phyloP scores from a whole-genome alignment of 2,888 invertebrate genomes.

The Temnothorax ravouxi region DNA sequence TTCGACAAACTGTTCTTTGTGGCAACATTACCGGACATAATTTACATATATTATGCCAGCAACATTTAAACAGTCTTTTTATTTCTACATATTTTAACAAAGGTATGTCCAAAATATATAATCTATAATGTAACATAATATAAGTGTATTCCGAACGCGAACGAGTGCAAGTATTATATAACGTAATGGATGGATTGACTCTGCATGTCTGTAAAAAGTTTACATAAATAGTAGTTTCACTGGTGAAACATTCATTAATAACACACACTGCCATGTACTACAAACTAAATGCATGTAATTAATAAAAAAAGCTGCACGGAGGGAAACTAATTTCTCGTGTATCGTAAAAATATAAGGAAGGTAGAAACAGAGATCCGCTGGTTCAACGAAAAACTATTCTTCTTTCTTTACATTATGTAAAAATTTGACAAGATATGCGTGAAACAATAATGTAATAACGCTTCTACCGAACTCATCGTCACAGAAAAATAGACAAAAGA shows the following conservation, averaged over 20 bases:
- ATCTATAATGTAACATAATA: background rate
- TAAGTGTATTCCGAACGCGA: background rate
- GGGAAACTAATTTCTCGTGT: constrained; percentile 53
- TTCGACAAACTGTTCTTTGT: background rate
- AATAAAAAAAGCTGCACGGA: constrained; percentile 41
- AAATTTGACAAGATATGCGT: constrained; percentile 64
- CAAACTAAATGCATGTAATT: constrained; percentile 28
- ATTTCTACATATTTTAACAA: background rate
- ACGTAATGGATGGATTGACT: constrained; percentile 8
- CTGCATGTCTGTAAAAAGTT: background rate
- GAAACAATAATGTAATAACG: constrained; percentile 60
- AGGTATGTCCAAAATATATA: background rate
- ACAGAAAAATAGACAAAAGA: constrained; percentile 8
- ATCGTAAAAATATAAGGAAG: constrained; percentile 11
- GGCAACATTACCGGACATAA: background rate
- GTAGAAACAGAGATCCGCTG: background rate
- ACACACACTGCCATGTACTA: constrained; percentile 42
- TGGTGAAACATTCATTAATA: constrained; percentile 62
- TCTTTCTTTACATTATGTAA: constrained; percentile 50
- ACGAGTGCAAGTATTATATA: background rate
- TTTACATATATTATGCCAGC: background rate
- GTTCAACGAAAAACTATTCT: constrained; percentile 42
- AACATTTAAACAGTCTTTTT: background rate
- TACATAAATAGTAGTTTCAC: constrained; percentile 41
- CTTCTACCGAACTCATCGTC: constrained; percentile 32